Evolutionary conservation across 2,888 invertebrate genomes (phyloP).

Genomic region (Apamea monoglypha): DNA sequence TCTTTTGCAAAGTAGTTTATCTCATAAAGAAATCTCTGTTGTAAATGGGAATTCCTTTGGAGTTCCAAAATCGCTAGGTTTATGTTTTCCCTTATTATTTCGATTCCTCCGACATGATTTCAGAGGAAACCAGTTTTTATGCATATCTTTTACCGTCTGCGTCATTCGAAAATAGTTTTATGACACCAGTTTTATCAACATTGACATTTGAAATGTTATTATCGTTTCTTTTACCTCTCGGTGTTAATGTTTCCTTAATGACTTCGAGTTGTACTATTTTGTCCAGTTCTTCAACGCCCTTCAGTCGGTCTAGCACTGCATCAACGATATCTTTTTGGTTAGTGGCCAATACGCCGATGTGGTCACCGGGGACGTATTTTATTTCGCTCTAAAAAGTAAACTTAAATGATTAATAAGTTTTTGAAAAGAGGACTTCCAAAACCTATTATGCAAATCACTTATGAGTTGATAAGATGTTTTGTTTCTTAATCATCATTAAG

Average conservation of each 20-base stretch:
- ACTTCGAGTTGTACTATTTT: constrained; percentile 94
- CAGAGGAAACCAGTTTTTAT: constrained; percentile 17
- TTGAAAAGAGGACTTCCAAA: not conserved
- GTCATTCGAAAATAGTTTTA: constrained; percentile 25
- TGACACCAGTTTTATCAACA: constrained; percentile 41
- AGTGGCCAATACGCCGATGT: constrained; percentile 96
- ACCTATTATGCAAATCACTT: not conserved
- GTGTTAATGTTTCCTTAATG: constrained; percentile 95
- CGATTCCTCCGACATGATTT: constrained; percentile 8
- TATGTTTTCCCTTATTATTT: not conserved
- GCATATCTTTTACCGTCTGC: constrained; percentile 18
- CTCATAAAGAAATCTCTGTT: not conserved
- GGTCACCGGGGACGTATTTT: constrained; percentile 97
- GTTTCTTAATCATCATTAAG: not conserved
- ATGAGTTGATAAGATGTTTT: not conserved
- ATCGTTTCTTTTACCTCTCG: constrained; percentile 91
- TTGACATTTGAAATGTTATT: constrained; percentile 25
- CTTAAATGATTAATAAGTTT: not conserved
- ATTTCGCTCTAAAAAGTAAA: constrained; percentile 84
- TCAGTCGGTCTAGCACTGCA: constrained; percentile 92
- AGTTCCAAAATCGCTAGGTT: not conserved
- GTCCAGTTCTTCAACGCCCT: constrained; percentile 92
- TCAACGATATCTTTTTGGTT: constrained; percentile 95
- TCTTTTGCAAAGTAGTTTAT: not conserved
- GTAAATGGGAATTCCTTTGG: not conserved